These are phyloP conservation scores for Leptogaster cylindrica DNA, from an alignment of 2,888 invertebrate genomes.

Conservation along the genomic window DNA sequence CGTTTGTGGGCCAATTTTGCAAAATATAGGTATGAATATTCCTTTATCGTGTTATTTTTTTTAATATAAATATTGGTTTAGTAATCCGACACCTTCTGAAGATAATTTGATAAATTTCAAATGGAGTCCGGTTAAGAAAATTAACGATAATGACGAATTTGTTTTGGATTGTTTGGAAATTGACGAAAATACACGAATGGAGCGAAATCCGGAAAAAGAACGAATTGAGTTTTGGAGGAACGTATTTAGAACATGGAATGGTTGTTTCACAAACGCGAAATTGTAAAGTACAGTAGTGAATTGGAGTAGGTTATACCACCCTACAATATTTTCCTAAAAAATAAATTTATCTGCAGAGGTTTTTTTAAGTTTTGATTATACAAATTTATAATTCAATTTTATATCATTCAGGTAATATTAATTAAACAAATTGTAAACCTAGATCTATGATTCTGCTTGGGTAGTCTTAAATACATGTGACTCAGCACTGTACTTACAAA, in stretches of 20 bases:
- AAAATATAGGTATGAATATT: constrained; percentile 61
- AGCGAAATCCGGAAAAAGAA: constrained; percentile 54
- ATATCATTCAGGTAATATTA: too few relatives aligned
- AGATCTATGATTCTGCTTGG: too few relatives aligned
- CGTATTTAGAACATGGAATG: constrained; percentile 54
- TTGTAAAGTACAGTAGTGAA: too few relatives aligned
- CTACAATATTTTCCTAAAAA: too few relatives aligned
- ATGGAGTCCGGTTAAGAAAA: constrained; percentile 54
- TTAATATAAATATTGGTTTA: too few relatives aligned
- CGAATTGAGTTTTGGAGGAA: constrained; percentile 58
- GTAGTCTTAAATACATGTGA: too few relatives aligned
- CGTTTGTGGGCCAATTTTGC: constrained; percentile 72
- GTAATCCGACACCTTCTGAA: not conserved
- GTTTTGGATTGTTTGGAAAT: constrained; percentile 55
- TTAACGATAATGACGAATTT: constrained; percentile 45
- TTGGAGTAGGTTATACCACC: too few relatives aligned
- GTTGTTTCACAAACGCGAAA: constrained; percentile 36
- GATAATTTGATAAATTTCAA: constrained; percentile 40
- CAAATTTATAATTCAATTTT: too few relatives aligned
- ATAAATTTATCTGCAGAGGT: too few relatives aligned
- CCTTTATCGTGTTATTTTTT: not conserved
- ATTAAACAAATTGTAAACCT: too few relatives aligned
- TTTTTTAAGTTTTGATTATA: too few relatives aligned
- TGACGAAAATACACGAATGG: constrained; percentile 54
- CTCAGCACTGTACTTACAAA: too few relatives aligned